Evolutionary conservation across 2,797 vertebrate genomes (phyloP).

Genomic region (Phoeniculus purpureus): DNA sequence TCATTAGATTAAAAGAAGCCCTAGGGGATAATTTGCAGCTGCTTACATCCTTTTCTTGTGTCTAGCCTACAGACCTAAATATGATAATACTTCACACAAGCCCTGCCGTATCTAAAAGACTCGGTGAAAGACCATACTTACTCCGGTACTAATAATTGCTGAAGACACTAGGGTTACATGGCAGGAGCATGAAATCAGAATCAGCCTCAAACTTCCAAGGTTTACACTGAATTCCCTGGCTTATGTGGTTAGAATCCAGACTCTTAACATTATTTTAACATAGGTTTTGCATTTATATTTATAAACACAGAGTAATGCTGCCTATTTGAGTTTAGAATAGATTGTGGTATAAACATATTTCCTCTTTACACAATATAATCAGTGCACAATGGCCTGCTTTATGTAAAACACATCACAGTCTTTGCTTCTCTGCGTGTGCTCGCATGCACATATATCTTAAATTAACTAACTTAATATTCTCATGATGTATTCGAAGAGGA

Average conservation of each 20-base stretch:
- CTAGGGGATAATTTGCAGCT: not conserved
- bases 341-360: constrained; percentile 81
- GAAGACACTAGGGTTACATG: not conserved
- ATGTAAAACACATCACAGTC: constrained; percentile 80
- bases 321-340: constrained; percentile 76
- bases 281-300: constrained; percentile 75
- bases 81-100: not conserved
- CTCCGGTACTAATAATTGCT: not conserved
- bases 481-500: constrained; percentile 77
- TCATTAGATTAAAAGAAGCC: not conserved
- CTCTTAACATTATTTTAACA: constrained; percentile 60
- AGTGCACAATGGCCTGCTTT: constrained; percentile 78
- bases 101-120: not conserved
- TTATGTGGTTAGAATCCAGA: constrained; percentile 65
- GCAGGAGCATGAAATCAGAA: not conserved
- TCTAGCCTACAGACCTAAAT: not conserved
- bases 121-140: not conserved
- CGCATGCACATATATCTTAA: constrained; percentile 73
- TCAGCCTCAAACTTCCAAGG: not conserved
- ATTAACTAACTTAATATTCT: constrained; percentile 76
- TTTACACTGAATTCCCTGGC: constrained; percentile 32
- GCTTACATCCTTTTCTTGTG: not conserved
- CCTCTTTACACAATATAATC: constrained; percentile 82
- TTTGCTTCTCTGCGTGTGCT: constrained; percentile 70
- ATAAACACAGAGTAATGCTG: constrained; percentile 76